A percentile compares a stretch with the other conserved stretches of the same genome.
Conservation (phyloP, 2,113 vertebrate species). For the cat (Felis catus) region F.catus_Fca126_mat1.0 CM031424.1:57012501-57013000, state of each 20-base stretch:
- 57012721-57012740: neutral
- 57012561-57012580: neutral
- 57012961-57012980: neutral
- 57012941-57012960: conserved; percentile 43
- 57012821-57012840: conserved; percentile 15
- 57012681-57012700: neutral
- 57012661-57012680: neutral
- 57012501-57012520: neutral
- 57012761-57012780: neutral
- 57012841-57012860: neutral
- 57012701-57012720: neutral
- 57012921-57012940: neutral
- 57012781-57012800: neutral
- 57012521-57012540: neutral
- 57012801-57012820: conserved; percentile 8
- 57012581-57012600: neutral
- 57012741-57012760: neutral
- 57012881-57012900: neutral
- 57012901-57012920: neutral
- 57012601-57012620: neutral
- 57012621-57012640: neutral
- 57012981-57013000: neutral
- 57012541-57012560: neutral
- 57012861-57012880: conserved; percentile 6
- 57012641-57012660: conserved; percentile 3